Evolutionary conservation across 2,888 invertebrate species (phyloP), one percentile per base, ranked within the genome.

Genomic region (Timema cristinae): DNA sequence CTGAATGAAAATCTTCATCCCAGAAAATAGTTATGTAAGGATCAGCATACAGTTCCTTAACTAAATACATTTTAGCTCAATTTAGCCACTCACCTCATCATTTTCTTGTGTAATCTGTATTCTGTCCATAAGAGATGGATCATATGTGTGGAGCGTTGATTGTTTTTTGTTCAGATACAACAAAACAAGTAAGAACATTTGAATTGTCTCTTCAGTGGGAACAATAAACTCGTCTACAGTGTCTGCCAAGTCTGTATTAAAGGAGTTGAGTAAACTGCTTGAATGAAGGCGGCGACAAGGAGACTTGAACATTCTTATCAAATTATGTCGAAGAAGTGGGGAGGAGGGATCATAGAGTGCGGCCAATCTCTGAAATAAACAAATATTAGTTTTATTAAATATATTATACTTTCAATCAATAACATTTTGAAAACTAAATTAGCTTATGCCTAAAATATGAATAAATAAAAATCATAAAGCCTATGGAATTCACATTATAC

Each of bases 341-440:
- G 86, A 86, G 75, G 88, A 88, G 70, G 89, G 89, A 81, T 90
- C 88, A 76, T 89, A 85, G 70, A 88, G 83, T 59, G 82, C 79
- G 6, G 85, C 84, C 74, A 89, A 81, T 77, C 86, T 82, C 79
- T 84, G 80, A 13, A 82, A 77, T 72, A 68, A 73, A 72, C 6
- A 75, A 67, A 54, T 71, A 72, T 69, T 67, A 73, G 32, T 32
- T 1, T 32, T 32, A 32, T 32, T 2, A 67, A 73, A 72, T 66
- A 73, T 71, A 15, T 75, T 69, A 16, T 61, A 13, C 16, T 16
- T 77, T 73, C 66, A 82, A 76, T 7, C 75, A 73, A 50, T 76
- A 54, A 69, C 75, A 71, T 67, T 47, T 70, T 73, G 32, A 69
- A 15, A 47, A 8, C 11, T 47, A 51, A n/a, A 50, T 6, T 50